phyloP scores from a whole-genome alignment of 1,140 invertebrate species.

The Ctenoplectra terminalis region DNA sequence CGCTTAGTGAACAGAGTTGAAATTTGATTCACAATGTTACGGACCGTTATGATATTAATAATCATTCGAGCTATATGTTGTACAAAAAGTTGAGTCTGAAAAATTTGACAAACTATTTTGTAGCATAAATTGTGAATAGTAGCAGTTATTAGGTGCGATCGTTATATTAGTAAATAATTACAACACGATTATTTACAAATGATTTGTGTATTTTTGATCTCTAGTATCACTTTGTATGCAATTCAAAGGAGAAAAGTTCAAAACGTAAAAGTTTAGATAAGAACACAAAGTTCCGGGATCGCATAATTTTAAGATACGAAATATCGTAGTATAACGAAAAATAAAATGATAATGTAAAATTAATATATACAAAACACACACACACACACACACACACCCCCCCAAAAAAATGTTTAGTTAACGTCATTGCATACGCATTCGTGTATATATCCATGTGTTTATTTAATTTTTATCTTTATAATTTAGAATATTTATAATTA shows the following conservation, averaged over 20 bases:
- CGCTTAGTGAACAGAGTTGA: background rate
- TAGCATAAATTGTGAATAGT: constrained; percentile 47
- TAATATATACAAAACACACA: too few relatives aligned
- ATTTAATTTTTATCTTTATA: constrained; percentile 48
- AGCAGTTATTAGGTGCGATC: background rate
- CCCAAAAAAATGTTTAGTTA: too few relatives aligned
- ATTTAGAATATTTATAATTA: constrained; percentile 27
- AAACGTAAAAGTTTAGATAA: background rate
- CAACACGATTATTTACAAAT: background rate
- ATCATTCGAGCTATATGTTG: background rate
- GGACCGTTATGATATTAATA: constrained; percentile 17
- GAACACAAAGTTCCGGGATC: too few relatives aligned
- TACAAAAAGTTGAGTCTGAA: too few relatives aligned
- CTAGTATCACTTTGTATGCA: background rate
- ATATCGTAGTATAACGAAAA: too few relatives aligned
- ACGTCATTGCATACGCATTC: background rate
- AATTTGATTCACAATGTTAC: constrained; percentile 5
- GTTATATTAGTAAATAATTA: constrained; percentile 3
- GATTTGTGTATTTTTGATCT: background rate
- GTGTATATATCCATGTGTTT: constrained; percentile 20
- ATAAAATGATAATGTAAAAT: too few relatives aligned
- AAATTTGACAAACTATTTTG: constrained; percentile 25
- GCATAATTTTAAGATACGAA: too few relatives aligned
- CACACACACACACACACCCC: background rate
- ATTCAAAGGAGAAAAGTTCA: background rate